Evolutionary conservation across 2,797 vertebrate species (phyloP).

Genomic region (Melanotaenia parkinsoni): DNA sequence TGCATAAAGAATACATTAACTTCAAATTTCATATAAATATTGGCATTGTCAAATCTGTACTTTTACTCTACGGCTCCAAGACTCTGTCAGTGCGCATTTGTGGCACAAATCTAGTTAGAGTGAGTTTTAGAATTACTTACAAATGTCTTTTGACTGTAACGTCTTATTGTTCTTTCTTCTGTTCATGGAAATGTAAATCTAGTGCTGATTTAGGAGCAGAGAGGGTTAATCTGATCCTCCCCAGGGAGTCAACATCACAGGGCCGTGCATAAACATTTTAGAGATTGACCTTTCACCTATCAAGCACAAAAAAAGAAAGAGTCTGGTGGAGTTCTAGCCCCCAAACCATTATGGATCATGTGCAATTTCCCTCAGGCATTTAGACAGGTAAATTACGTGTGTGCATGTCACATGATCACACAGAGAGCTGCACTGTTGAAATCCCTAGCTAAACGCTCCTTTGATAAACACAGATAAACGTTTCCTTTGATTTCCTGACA

Average conservation of each 20-base stretch:
- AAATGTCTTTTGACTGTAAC: constrained; percentile 11
- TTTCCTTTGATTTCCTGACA: constrained; percentile 16
- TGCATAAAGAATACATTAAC: background rate
- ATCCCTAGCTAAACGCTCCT: constrained; percentile 21
- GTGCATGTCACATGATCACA: background rate
- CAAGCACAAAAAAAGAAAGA: constrained; percentile 30
- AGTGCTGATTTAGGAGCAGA: constrained; percentile 46
- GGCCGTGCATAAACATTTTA: constrained; percentile 74
- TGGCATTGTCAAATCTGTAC: background rate
- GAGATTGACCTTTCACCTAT: constrained; percentile 73
- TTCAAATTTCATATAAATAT: background rate
- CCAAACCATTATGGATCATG: constrained; percentile 60
- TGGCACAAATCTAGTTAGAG: constrained; percentile 1
- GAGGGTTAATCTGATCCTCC: constrained; percentile 55
- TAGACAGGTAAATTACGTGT: constrained; percentile 51
- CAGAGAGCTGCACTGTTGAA: constrained; percentile 5
- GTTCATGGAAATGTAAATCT: constrained; percentile 59
- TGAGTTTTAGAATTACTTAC: constrained; percentile 10
- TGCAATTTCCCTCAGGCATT: constrained; percentile 39
- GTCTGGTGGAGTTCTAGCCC: constrained; percentile 47
- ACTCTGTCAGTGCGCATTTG: background rate
- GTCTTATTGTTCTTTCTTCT: constrained; percentile 17
- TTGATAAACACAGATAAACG: constrained; percentile 29
- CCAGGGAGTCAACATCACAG: constrained; percentile 61
- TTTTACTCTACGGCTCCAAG: background rate